These are phyloP conservation scores for Belonocnema kinseyi DNA, from an alignment of 1,140 invertebrate species.

Conservation along the genomic window DNA sequence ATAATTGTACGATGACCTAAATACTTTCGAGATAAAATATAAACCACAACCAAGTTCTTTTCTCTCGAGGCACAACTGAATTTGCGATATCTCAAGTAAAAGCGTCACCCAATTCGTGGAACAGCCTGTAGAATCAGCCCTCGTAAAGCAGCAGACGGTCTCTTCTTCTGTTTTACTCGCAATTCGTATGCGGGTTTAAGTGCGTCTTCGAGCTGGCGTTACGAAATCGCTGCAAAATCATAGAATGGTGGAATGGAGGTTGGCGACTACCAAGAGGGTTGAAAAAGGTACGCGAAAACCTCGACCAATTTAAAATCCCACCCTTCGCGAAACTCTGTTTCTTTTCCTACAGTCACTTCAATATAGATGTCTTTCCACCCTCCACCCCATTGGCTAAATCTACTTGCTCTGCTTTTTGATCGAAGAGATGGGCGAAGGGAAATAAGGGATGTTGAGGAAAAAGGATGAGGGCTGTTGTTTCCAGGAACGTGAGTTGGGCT, in stretches of 20 bases:
- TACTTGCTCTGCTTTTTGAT: constrained; percentile 22
- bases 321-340: background rate
- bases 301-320: constrained; percentile 21
- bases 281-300: constrained; percentile 20
- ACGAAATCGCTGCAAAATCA: constrained; percentile 23
- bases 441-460: constrained; percentile 4
- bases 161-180: constrained; percentile 21
- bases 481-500: constrained; percentile 8
- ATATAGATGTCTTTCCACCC: background rate
- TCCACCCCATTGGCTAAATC: background rate
- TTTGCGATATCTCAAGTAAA: background rate
- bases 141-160: constrained; percentile 16
- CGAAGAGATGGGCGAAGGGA: background rate
- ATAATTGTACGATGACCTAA: too few relatives aligned
- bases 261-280: constrained; percentile 7
- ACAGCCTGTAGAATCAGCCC: constrained; percentile 23
- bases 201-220: constrained; percentile 26
- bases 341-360: background rate
- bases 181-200: constrained; percentile 31
- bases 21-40: too few relatives aligned
- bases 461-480: constrained; percentile 1
- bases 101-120: constrained; percentile 17
- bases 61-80: too few relatives aligned
- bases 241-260: background rate
- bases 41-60: too few relatives aligned